phyloP scores from a whole-genome alignment of 2,888 invertebrate species.

The Byasa hedistus region DNA sequence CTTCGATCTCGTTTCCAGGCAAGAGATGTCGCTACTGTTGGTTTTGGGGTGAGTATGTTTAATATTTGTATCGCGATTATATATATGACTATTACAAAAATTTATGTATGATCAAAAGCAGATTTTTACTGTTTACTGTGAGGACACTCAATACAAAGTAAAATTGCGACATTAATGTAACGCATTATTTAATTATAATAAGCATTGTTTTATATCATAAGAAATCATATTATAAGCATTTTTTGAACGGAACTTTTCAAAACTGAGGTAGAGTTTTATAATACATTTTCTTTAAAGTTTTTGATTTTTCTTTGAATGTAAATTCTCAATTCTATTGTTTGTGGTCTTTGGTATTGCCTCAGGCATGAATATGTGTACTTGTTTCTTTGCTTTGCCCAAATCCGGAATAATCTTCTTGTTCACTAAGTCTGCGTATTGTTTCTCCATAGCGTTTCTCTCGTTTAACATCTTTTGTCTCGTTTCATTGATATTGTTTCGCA shows the following conservation, averaged over 20 bases:
- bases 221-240: too few species aligned
- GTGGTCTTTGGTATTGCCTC: constrained; percentile 77
- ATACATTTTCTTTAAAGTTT: neutral
- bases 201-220: too few species aligned
- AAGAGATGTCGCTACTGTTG: constrained; percentile 85
- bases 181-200: too few species aligned
- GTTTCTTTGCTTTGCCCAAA: constrained; percentile 74
- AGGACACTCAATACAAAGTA: too few species aligned
- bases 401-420: constrained; percentile 70
- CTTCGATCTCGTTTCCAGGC: constrained; percentile 97
- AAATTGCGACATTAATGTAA: too few species aligned
- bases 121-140: too few species aligned
- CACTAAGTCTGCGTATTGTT: constrained; percentile 68
- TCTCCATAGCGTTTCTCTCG: constrained; percentile 63
- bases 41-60: constrained; percentile 81
- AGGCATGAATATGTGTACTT: constrained; percentile 88
- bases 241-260: too few species aligned
- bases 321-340: constrained; percentile 59
- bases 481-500: constrained; percentile 56
- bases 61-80: neutral
- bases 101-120: too few species aligned
- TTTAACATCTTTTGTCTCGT: constrained; percentile 63
- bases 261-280: too few species aligned
- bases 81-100: too few species aligned
- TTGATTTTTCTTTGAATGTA: constrained; percentile 49